A percentile compares a stretch with the other conserved stretches of the same genome.
Evolutionary conservation across 2,888 invertebrate genomes (phyloP).

Genomic region (Hirtodrosophila duncani): DNA sequence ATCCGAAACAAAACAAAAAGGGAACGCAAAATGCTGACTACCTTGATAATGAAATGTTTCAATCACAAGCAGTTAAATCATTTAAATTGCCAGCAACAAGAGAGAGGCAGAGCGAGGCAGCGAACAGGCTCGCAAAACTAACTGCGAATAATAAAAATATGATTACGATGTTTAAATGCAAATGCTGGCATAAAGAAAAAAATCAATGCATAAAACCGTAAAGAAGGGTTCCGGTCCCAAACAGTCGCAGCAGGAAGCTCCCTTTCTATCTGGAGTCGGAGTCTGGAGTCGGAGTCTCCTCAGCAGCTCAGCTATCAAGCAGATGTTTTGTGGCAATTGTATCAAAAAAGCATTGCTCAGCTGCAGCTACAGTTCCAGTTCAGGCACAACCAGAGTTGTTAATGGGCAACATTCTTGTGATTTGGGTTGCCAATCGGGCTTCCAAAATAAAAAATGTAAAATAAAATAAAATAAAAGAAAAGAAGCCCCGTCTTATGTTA

Average conservation of each 20-base stretch:
- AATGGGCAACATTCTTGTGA: constrained; percentile 63
- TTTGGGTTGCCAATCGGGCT: constrained; percentile 26
- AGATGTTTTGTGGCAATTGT: constrained; percentile 48
- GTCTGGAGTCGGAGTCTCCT: constrained; percentile 7
- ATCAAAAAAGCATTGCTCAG: not conserved
- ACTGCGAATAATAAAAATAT: constrained; percentile 74
- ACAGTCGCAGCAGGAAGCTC: constrained; percentile 43
- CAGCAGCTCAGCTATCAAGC: constrained; percentile 39
- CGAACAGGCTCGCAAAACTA: constrained; percentile 37
- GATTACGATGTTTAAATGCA: constrained; percentile 74
- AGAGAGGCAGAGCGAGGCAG: constrained; percentile 10
- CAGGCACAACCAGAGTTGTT: constrained; percentile 69
- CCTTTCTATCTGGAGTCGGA: constrained; percentile 12
- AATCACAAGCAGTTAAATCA: constrained; percentile 68
- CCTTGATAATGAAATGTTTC: constrained; percentile 68
- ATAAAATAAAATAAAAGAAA: not conserved
- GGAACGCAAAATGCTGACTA: constrained; percentile 17
- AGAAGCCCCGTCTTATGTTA: constrained; percentile 13
- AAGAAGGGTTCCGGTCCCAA: not conserved
- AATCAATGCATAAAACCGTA: constrained; percentile 13
- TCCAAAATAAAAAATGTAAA: no score
- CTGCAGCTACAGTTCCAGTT: no score
- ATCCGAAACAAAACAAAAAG: constrained; percentile 4
- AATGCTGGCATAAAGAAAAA: constrained; percentile 29
- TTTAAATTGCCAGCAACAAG: constrained; percentile 53